Conservation (phyloP, 2,797 vertebrate genomes). For the Acanthis flammea region DNA sequence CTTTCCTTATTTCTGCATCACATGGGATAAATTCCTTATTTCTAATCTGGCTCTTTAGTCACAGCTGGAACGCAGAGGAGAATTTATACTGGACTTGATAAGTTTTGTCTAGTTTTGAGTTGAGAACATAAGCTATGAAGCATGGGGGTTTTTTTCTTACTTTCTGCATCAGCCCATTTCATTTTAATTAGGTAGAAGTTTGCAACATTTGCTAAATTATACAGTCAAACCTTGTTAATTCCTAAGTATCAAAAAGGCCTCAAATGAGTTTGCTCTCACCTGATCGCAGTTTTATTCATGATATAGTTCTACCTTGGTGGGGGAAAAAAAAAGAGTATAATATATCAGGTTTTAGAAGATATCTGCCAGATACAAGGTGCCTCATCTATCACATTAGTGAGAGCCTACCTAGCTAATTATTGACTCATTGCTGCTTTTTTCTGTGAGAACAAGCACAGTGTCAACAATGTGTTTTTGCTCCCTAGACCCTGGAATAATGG, state of each 20-base stretch:
- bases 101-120: background rate
- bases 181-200: background rate
- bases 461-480: background rate
- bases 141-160: background rate
- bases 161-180: background rate
- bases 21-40: background rate
- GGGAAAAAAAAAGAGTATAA: background rate
- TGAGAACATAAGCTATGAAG: background rate
- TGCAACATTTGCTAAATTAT: background rate
- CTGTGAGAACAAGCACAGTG: background rate
- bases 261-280: background rate
- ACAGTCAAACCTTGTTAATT: background rate
- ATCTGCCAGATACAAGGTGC: background rate
- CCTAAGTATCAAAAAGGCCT: background rate
- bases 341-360: background rate
- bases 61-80: background rate
- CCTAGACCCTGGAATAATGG: background rate
- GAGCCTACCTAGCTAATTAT: background rate
- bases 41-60: background rate
- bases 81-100: background rate
- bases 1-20: conserved; percentile 25
- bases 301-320: background rate
- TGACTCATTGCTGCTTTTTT: background rate
- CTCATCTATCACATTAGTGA: background rate
- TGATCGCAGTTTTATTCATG: background rate